Conservation (phyloP, 2,113 vertebrate genomes). For the Rhinolophus sinicus region DNA sequence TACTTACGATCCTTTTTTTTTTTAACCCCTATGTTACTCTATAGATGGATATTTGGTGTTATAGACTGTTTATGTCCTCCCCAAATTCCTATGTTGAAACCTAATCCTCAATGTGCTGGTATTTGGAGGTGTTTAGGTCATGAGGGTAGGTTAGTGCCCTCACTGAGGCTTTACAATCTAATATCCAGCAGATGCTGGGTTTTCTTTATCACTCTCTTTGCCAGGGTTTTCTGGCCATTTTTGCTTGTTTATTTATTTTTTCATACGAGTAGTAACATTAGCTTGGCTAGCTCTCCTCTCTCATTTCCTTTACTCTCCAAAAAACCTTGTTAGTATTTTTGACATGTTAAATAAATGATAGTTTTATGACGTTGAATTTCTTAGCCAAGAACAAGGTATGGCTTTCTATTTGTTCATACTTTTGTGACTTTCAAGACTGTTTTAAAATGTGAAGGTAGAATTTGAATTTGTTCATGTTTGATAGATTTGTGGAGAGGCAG, state of each 20-base stretch:
- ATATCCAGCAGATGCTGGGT: not conserved
- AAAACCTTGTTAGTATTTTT: not conserved
- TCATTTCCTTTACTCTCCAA: not conserved
- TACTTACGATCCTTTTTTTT: too few species aligned
- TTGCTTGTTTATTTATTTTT: not conserved
- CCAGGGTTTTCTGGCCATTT: not conserved
- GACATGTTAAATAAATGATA: conserved; percentile 12
- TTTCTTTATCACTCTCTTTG: not conserved
- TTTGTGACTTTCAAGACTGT: not conserved
- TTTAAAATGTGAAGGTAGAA: conserved; percentile 23
- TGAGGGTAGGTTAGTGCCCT: not conserved
- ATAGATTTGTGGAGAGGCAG: not conserved
- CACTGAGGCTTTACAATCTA: not conserved
- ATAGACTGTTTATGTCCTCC: not conserved
- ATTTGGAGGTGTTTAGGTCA: not conserved
- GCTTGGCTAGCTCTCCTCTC: not conserved
- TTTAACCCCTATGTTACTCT: not conserved
- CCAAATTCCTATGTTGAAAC: not conserved
- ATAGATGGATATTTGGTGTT: not conserved
- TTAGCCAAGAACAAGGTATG: conserved; percentile 5
- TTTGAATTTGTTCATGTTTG: conserved; percentile 27
- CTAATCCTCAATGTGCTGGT: not conserved
- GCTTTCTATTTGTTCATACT: conserved; percentile 30
- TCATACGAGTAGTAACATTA: not conserved
- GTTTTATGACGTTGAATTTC: not conserved